Evolutionary conservation across 2,113 vertebrate species (phyloP), one percentile per base, ranked within the genome.

Genomic region (Mionectes macconnelli): DNA sequence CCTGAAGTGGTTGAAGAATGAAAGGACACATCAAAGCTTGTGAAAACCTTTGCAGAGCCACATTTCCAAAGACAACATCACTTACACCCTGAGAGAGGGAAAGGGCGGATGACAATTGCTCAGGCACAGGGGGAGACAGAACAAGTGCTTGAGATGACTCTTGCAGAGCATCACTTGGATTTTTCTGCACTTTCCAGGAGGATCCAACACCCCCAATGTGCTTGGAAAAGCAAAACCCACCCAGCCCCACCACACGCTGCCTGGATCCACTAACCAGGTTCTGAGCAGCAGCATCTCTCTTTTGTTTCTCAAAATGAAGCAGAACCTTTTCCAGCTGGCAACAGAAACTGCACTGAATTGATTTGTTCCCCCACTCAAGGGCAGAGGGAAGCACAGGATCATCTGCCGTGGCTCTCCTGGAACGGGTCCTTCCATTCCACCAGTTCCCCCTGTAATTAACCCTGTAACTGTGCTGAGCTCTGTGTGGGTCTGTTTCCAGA

Each of bases 71-170:
- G 84, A 64, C 47, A 50, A 17, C 10, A 50, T 33, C 90, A 42
- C 25, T 44, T 7, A 44, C 22, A 37, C 6, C 30, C 20, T 16
- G 47, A 74, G 73, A 28, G 39, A 84, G 44, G 14, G 2, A 30
- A 63, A 75, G 79, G 25, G 53, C 17, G 63, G 72, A 0, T 5
- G 70, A 57, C 13, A n/a, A n/a, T n/a, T n/a, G n/a, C n/a, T n/a
- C n/a, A n/a, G n/a, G n/a, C n/a, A n/a, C n/a, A n/a, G n/a, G n/a
- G n/a, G n/a, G n/a, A n/a, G n/a, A n/a, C n/a, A n/a, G n/a, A n/a
- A n/a, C n/a, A 39, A 0, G 0, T 9, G 15, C 8, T 73, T 27
- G 56, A 1, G 50, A 37, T 4, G 25, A 33, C 31, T 35, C 63
- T 9, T n/a, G 42, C 45, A 49, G 83, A 87, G 60, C 47, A 63